Evolutionary conservation across 2,113 vertebrate species (phyloP).

Genomic region (Toxotes chatareus): DNA sequence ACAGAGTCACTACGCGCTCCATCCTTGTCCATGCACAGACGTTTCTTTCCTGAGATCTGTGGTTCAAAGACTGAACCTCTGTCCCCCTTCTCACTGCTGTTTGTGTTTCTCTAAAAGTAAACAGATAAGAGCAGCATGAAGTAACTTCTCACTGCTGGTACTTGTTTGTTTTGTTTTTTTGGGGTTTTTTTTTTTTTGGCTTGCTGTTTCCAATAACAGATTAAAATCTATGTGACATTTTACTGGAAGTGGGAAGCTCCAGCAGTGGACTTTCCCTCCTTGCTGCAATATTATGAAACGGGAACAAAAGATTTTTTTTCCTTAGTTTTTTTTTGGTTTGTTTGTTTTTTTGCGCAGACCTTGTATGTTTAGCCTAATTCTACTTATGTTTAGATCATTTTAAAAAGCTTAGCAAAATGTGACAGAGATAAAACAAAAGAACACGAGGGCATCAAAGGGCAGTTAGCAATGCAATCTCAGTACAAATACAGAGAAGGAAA

Average conservation of each 20-base stretch:
- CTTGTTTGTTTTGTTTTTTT: background rate
- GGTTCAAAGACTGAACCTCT: slow-evolving; percentile 1
- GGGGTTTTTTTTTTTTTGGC: background rate
- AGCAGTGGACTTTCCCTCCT: slow-evolving; percentile 37
- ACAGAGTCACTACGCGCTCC: slow-evolving; percentile 26
- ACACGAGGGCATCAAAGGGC: background rate
- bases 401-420: background rate
- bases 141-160: slow-evolving; percentile 5
- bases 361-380: background rate
- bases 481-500: background rate
- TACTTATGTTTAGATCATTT: background rate
- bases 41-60: slow-evolving; percentile 8
- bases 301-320: background rate
- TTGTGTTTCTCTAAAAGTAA: slow-evolving; percentile 54
- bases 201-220: background rate
- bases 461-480: background rate
- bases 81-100: slow-evolving; percentile 32
- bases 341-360: background rate
- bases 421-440: background rate
- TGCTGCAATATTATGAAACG: slow-evolving; percentile 8
- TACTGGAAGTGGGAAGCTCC: slow-evolving; percentile 50
- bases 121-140: slow-evolving; percentile 62
- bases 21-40: slow-evolving; percentile 49
- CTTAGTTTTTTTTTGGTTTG: background rate
- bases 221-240: slow-evolving; percentile 21